Base-by-base conservation (phyloP, 1,140 invertebrate genomes). In the Leucophenga varia region DNA sequence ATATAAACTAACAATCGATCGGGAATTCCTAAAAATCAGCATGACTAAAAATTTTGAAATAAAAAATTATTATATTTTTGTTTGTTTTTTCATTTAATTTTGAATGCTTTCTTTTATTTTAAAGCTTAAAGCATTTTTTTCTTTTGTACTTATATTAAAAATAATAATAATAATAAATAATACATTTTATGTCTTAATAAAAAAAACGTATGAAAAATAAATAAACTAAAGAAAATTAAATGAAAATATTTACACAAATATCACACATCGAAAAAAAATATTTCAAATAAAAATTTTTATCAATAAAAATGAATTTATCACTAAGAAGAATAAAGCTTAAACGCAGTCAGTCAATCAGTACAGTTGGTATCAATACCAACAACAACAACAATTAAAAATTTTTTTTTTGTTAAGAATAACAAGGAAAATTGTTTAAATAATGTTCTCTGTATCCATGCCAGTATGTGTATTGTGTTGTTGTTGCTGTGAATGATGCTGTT, bases 11-110 rank as follows among this genome's bases (percentile, higher is more conserved):
- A 28, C 6, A n/a, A n/a, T n/a, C n/a, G n/a, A n/a, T 48, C 49
- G 63, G 63, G 63, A 65, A 65, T 65, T 65, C 63, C 63, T 59
- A 52, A 59, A 61, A 65, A 61, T 65, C 61, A 65, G 58, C 63
- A 65, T 65, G 61, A 65, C 61, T 61, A 52, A 61, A 65, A 51
- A 47, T n/a, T n/a, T n/a, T n/a, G n/a, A 52, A 57, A 52, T 51
- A n/a, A n/a, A 25, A 25, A 25, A 10, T 56, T 49, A 43, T 50
- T 14, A 47, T 43, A 28, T 49, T 57, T 52, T 56, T 57, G n/a
- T n/a, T n/a, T n/a, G 34, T n/a, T n/a, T n/a, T n/a, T n/a, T n/a
- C 20, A 8, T 30, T n/a, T n/a, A 30, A 8, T 30, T 30, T 51
- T 53, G 36, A 35, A 40, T 60, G 49, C 47, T 61, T 57, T 57